These are phyloP conservation scores for Chaetodon trifascialis DNA, from an alignment of 2,113 vertebrate species.

Conservation along the genomic window DNA sequence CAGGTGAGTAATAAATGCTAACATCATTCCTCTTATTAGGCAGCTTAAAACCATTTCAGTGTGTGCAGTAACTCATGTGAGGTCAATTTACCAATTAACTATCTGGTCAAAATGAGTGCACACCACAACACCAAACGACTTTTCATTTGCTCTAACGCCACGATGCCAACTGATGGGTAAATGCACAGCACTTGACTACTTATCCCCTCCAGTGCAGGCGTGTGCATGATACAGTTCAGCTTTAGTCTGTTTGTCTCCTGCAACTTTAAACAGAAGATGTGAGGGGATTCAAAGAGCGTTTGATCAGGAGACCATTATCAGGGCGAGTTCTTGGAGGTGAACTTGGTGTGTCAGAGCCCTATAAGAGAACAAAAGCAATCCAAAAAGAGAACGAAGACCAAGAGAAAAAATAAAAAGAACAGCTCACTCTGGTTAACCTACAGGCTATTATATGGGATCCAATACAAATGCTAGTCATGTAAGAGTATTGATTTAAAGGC, in stretches of 20 bases:
- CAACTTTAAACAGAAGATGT: constrained; percentile 26
- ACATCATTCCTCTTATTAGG: constrained; percentile 38
- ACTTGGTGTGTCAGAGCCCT: neutral
- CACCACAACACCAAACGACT: neutral
- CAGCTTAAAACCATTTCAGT: constrained; percentile 14
- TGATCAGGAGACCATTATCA: constrained; percentile 22
- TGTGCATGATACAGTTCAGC: neutral
- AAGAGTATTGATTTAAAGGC: constrained; percentile 17
- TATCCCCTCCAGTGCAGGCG: too few species aligned
- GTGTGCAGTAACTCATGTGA: constrained; percentile 61
- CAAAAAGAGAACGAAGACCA: neutral
- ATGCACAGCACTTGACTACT: neutral
- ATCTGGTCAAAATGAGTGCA: constrained; percentile 1
- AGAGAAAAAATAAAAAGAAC: constrained; percentile 1
- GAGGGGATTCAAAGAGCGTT: neutral
- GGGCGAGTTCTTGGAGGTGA: neutral
- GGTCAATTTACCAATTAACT: constrained; percentile 54
- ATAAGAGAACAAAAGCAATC: constrained; percentile 1
- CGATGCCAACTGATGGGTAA: neutral
- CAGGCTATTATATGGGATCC: constrained; percentile 11
- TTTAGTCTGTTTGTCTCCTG: neutral
- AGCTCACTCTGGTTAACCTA: neutral
- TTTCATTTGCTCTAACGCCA: neutral
- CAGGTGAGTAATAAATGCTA: constrained; percentile 44
- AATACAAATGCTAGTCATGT: constrained; percentile 2